phyloP scores from a whole-genome alignment of 2,888 invertebrate genomes.

The Tetropium fuscum region DNA sequence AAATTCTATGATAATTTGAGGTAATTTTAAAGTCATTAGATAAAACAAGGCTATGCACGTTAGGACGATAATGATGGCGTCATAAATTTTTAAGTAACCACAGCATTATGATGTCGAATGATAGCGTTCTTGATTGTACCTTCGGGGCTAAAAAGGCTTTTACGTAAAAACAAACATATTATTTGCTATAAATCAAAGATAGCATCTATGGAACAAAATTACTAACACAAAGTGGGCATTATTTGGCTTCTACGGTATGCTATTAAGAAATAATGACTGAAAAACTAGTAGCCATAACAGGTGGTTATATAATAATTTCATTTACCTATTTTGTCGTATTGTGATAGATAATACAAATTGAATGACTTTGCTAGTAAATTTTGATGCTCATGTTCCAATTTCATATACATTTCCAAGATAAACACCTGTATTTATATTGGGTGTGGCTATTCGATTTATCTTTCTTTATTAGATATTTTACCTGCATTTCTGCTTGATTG shows the following conservation, averaged over 20 bases:
- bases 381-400: conserved; percentile 50
- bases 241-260: conserved; percentile 30
- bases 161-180: conserved; percentile 51
- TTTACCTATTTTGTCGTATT: conserved; percentile 47
- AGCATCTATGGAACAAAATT: conserved; percentile 60
- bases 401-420: conserved; percentile 60
- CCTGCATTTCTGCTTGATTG: conserved; percentile 51
- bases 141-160: conserved; percentile 32
- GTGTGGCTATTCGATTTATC: conserved; percentile 51
- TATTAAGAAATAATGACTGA: conserved; percentile 41
- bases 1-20: conserved; percentile 23
- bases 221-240: conserved; percentile 49
- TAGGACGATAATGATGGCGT: conserved; percentile 21
- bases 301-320: conserved; percentile 51
- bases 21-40: conserved; percentile 33
- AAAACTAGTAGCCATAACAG: conserved; percentile 44
- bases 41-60: conserved; percentile 18
- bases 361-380: conserved; percentile 35
- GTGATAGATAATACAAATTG: conserved; percentile 44
- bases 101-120: conserved; percentile 25
- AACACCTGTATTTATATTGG: conserved; percentile 54
- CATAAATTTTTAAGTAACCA: conserved; percentile 29
- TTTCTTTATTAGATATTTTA: conserved; percentile 48
- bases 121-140: conserved; percentile 31
- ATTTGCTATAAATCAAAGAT: conserved; percentile 63